These are phyloP conservation scores for Ptychodera flava DNA, from an alignment of 35 echinoderm and acorn worm species.

Conservation along the genomic window DNA sequence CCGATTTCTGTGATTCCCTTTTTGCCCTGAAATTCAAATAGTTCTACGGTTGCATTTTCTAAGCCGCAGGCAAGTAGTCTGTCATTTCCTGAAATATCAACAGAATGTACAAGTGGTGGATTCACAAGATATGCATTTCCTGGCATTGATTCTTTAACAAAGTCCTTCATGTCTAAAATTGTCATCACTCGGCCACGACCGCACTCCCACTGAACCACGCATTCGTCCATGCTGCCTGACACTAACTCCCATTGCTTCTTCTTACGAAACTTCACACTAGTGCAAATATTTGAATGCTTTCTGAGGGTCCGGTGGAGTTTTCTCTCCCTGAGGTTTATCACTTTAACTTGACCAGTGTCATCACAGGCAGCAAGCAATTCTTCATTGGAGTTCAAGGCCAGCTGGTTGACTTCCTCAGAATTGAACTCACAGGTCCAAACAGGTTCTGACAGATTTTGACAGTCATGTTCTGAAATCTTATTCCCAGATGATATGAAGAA, in stretches of 20 bases:
- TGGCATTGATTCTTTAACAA: neutral
- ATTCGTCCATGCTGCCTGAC: conserved; percentile 22
- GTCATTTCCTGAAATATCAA: conserved; percentile 6
- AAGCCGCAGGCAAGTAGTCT: conserved; percentile 19
- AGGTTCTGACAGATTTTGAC: neutral
- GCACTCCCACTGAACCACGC: conserved; percentile 28
- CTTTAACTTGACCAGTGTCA: conserved; percentile 33
- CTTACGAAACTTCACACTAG: conserved; percentile 25
- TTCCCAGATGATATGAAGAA: neutral
- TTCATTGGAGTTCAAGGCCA: conserved; percentile 33
- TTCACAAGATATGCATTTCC: conserved; percentile 25
- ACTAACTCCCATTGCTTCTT: conserved; percentile 26
- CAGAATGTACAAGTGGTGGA: conserved; percentile 36
- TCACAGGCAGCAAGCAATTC: conserved; percentile 37
- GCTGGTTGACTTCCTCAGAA: conserved; percentile 44
- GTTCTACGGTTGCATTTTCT: conserved; percentile 27
- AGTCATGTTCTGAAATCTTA: neutral
- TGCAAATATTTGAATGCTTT: conserved; percentile 33
- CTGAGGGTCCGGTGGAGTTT: conserved; percentile 28
- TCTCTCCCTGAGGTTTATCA: conserved; percentile 15
- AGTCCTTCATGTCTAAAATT: conserved; percentile 28
- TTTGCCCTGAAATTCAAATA: conserved; percentile 21
- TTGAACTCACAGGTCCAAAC: conserved; percentile 4
- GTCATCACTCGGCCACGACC: neutral
- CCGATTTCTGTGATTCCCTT: neutral